These are phyloP conservation scores for Barbus barbus DNA, from an alignment of 2,113 vertebrate species.

Conservation along the genomic window DNA sequence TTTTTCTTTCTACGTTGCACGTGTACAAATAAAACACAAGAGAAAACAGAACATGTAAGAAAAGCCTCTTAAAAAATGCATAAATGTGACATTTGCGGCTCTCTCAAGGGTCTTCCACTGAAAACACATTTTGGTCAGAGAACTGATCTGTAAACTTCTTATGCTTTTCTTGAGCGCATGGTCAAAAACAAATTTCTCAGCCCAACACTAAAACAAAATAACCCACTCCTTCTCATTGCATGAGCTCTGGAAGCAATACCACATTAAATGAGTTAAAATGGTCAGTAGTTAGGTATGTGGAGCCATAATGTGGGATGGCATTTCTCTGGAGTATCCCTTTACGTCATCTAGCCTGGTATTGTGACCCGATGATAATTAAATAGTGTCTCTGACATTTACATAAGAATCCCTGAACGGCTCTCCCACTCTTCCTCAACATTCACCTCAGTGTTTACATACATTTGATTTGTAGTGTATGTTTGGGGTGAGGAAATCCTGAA, in stretches of 20 bases:
- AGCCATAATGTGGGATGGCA: neutral
- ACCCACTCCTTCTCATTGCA: neutral
- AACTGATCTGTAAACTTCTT: conserved; percentile 7
- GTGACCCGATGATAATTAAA: neutral
- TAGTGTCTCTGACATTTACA: conserved; percentile 20
- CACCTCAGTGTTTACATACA: no score
- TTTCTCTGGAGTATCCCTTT: no score
- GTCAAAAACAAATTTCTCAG: neutral
- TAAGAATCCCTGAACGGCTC: neutral
- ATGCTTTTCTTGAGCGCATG: neutral
- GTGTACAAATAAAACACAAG: neutral
- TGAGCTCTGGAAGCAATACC: neutral
- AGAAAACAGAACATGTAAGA: neutral
- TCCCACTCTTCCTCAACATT: neutral
- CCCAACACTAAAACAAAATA: neutral
- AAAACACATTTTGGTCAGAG: neutral
- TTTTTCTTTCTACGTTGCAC: neutral
- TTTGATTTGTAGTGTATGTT: neutral
- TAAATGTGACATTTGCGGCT: conserved; percentile 13
- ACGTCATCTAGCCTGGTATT: neutral
- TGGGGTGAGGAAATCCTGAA: neutral
- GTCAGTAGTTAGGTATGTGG: neutral
- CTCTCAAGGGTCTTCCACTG: neutral
- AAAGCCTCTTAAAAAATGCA: conserved; percentile 27
- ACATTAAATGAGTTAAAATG: neutral